These are phyloP conservation scores for Nycteola revayana DNA, from an alignment of 2,888 invertebrate genomes.

Conservation along the genomic window DNA sequence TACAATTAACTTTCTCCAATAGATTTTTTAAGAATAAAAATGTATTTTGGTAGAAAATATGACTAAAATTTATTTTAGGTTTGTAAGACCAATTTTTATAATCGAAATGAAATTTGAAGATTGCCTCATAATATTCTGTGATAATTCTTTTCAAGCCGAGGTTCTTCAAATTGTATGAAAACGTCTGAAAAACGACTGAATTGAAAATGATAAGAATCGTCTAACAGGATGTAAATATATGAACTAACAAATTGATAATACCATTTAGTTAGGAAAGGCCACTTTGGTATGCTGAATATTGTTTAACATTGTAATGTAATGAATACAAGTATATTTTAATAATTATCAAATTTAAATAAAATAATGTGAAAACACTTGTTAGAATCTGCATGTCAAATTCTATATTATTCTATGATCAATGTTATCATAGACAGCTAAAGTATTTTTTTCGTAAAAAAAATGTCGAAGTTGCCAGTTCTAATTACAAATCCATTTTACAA, in stretches of 20 bases:
- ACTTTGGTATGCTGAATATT: conserved; percentile 7
- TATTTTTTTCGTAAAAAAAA: too few species aligned
- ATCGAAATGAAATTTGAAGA: conserved; percentile 57
- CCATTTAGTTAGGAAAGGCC: conserved; percentile 23
- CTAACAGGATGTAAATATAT: conserved; percentile 45
- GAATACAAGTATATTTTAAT: too few species aligned
- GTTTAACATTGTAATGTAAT: too few species aligned
- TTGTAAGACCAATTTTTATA: conserved; percentile 29
- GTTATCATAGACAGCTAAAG: too few species aligned
- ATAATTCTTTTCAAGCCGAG: conserved; percentile 78
- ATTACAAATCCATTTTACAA: conserved; percentile 5
- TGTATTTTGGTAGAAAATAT: conserved; percentile 35
- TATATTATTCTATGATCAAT: too few species aligned
- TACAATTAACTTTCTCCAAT: too few species aligned
- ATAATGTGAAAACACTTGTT: too few species aligned
- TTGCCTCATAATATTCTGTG: conserved; percentile 78
- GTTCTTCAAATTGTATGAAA: conserved; percentile 65
- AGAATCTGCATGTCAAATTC: too few species aligned
- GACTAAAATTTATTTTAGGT: conserved; percentile 26
- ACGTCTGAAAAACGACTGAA: conserved; percentile 33
- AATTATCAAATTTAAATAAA: too few species aligned
- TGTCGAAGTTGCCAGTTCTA: conserved; percentile 25
- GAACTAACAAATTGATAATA: conserved; percentile 25
- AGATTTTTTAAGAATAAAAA: conserved; percentile 22
- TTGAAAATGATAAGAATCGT: conserved; percentile 37